Conservation (phyloP, 2,888 invertebrate genomes). For the Calameuta filiformis region DNA sequence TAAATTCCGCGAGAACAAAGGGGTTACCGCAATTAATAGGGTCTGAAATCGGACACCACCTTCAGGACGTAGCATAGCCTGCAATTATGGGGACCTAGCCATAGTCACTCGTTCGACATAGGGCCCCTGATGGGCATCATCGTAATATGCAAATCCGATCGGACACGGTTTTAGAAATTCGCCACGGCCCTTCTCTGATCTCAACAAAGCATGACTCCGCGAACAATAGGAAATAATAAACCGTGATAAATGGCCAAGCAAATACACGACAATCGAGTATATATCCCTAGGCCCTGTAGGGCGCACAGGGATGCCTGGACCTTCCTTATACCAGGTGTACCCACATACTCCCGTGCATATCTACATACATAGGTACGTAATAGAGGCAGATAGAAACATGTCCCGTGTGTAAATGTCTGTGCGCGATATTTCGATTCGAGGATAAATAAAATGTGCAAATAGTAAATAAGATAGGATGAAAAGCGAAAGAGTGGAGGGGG, state of each 20-base stretch:
- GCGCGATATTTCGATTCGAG: slow-evolving; percentile 35
- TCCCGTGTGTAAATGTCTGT: not conserved
- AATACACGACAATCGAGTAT: slow-evolving; percentile 53
- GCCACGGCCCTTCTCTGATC: slow-evolving; percentile 44
- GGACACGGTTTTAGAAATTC: slow-evolving; percentile 62
- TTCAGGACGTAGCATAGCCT: slow-evolving; percentile 15
- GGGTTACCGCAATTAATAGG: slow-evolving; percentile 47
- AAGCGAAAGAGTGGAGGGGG: slow-evolving; percentile 5
- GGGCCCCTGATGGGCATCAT: not conserved
- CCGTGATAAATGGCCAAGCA: slow-evolving; percentile 66
- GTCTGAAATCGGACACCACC: slow-evolving; percentile 57
- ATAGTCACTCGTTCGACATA: not conserved
- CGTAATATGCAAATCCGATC: slow-evolving; percentile 63
- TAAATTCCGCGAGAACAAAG: slow-evolving; percentile 33
- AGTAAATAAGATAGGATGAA: slow-evolving; percentile 21
- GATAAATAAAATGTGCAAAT: slow-evolving; percentile 55
- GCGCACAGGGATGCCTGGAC: slow-evolving; percentile 21
- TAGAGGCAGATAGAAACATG: not conserved
- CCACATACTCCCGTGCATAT: not conserved
- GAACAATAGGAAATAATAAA: slow-evolving; percentile 66
- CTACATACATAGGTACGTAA: not conserved
- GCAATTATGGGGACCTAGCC: not conserved
- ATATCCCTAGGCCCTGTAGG: not conserved
- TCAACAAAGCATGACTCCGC: slow-evolving; percentile 58
- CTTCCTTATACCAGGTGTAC: slow-evolving; percentile 46